Conservation (phyloP, 2,888 invertebrate species). For the Antheraea yamamai region DNA sequence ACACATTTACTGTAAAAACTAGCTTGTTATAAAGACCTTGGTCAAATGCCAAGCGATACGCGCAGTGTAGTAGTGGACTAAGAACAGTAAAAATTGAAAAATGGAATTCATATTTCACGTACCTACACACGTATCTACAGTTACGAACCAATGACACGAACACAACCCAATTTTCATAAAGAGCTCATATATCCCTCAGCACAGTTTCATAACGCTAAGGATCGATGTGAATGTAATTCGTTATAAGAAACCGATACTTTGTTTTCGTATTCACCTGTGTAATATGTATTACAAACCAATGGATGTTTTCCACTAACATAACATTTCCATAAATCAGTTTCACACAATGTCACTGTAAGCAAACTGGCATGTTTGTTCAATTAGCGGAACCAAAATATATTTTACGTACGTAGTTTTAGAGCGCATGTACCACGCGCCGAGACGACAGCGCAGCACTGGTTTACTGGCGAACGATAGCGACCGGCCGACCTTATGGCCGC, state of each 20-base stretch:
- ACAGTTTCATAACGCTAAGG: conserved; percentile 48
- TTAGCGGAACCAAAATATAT: conserved; percentile 50
- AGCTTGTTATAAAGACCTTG: conserved; percentile 18
- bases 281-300: conserved; percentile 45
- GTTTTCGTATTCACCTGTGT: conserved; percentile 59
- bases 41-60: conserved; percentile 20
- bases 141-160: conserved; percentile 29
- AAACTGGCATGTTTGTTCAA: conserved; percentile 62
- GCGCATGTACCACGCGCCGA: conserved; percentile 68
- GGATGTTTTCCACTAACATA: conserved; percentile 55
- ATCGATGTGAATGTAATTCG: conserved; percentile 43
- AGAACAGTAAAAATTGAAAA: conserved; percentile 14
- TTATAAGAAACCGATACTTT: conserved; percentile 25
- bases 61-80: conserved; percentile 12
- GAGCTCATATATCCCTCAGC: conserved; percentile 36
- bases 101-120: conserved; percentile 7
- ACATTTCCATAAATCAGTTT: conserved; percentile 55
- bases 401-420: conserved; percentile 45
- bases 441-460: conserved; percentile 75
- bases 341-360: conserved; percentile 73
- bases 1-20: conserved; percentile 15
- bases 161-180: conserved; percentile 35
- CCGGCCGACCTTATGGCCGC: conserved; percentile 68
- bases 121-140: conserved; percentile 10
- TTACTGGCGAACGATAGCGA: conserved; percentile 76